Percentiles rank a stretch among this genome's conserved stretches.
These are phyloP conservation scores for Diorhabda sublineata DNA, from an alignment of 1,140 invertebrate species.

Conservation along the genomic window DNA sequence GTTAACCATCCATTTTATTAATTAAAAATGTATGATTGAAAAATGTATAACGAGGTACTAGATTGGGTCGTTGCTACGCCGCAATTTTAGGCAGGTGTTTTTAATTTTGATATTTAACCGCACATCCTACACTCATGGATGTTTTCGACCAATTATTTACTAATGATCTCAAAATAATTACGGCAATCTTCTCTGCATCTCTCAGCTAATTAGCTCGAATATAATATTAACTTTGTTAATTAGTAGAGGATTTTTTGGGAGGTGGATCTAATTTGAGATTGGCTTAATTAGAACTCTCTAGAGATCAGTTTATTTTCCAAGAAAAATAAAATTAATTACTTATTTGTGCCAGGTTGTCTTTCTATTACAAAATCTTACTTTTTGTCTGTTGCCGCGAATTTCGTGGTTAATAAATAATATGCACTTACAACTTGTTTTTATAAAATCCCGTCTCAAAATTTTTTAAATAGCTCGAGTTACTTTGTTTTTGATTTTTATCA, in stretches of 20 bases:
- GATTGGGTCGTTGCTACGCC: conserved; percentile 3
- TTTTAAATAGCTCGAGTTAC: too few species aligned
- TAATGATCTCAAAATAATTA: conserved; percentile 21
- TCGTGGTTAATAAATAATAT: too few species aligned
- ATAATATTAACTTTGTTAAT: conserved; percentile 16
- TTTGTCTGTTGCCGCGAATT: too few species aligned
- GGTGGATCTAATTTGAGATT: conserved; percentile 12
- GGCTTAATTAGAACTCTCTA: neutral
- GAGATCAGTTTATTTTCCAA: neutral
- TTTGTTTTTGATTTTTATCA: too few species aligned
- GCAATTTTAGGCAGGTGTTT: conserved; percentile 13
- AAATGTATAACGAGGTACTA: conserved; percentile 8
- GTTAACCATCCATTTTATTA: neutral
- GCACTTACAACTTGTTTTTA: too few species aligned
- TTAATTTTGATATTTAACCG: conserved; percentile 10
- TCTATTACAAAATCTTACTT: too few species aligned
- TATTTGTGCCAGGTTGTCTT: neutral
- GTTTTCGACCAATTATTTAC: conserved; percentile 18
- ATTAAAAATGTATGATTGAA: conserved; percentile 4
- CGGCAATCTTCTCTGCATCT: conserved; percentile 9
- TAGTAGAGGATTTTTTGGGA: conserved; percentile 14
- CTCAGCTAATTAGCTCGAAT: conserved; percentile 15
- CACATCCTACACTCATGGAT: conserved; percentile 12
- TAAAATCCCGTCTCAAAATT: too few species aligned
- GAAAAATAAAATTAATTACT: neutral